Conservation (phyloP, 2,797 vertebrate species). For the Scolopax bukidnonensis region DNA sequence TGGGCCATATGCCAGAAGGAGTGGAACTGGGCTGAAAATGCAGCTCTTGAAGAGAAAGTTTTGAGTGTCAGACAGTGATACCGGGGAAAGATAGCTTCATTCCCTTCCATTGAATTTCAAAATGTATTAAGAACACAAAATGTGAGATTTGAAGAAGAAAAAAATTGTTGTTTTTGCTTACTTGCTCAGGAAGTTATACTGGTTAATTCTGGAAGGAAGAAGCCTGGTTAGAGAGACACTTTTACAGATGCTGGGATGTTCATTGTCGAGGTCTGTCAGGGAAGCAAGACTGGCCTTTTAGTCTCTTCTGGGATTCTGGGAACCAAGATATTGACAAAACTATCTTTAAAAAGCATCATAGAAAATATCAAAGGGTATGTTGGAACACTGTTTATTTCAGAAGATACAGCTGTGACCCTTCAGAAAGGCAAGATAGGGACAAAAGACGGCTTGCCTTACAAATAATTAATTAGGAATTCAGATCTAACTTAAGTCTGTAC, state of each 20-base stretch:
- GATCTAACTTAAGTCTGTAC: neutral
- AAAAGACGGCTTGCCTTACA: neutral
- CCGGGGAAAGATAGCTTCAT: neutral
- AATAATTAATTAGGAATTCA: neutral
- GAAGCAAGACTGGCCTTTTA: neutral
- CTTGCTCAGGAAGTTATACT: neutral
- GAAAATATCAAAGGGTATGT: neutral
- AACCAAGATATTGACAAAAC: neutral
- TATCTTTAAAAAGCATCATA: neutral
- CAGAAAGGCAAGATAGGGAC: neutral
- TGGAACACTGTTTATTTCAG: neutral
- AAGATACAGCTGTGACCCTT: neutral
- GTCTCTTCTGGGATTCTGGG: neutral
- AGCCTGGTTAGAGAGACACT: neutral
- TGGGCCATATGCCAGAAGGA: neutral
- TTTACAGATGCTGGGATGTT: neutral
- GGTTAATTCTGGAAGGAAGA: neutral
- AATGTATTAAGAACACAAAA: neutral
- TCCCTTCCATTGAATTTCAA: neutral
- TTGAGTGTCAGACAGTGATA: neutral
- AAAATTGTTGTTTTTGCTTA: neutral
- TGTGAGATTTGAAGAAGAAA: rapidly evolving
- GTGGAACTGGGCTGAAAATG: neutral
- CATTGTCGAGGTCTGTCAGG: neutral
- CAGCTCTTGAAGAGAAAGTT: neutral